phyloP scores from a whole-genome alignment of 2,113 vertebrate species.

The Sphaerodactylus townsendi region DNA sequence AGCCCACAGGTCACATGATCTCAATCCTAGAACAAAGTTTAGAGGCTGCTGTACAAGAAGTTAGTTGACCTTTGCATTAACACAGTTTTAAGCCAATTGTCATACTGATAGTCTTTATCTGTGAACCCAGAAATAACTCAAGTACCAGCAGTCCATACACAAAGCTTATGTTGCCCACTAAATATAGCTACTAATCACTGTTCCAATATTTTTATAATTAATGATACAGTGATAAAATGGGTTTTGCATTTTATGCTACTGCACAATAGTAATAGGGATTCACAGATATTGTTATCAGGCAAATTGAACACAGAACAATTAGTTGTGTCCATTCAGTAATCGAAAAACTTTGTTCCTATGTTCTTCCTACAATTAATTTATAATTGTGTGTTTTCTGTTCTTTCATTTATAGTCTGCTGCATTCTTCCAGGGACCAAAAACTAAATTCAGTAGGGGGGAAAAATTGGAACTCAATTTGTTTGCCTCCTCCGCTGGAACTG shows the following conservation, averaged over 20 bases:
- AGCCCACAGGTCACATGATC: too few species aligned
- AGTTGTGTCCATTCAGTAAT: not conserved
- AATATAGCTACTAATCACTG: not conserved
- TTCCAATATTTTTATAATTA: not conserved
- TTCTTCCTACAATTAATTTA: slow-evolving; percentile 2
- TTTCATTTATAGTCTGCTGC: not conserved
- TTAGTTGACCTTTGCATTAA: too few species aligned
- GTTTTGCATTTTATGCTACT: not conserved
- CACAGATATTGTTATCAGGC: not conserved
- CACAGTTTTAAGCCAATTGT: too few species aligned
- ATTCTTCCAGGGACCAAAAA: not conserved
- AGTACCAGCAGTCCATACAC: too few species aligned
- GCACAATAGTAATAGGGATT: not conserved
- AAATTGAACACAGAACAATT: not conserved
- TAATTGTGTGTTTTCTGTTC: not conserved
- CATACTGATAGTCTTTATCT: too few species aligned
- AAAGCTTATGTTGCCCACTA: too few species aligned
- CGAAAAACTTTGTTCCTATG: not conserved
- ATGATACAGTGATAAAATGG: not conserved
- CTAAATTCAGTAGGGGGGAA: slow-evolving; percentile 6
- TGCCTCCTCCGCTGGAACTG: not conserved
- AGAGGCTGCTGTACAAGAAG: too few species aligned
- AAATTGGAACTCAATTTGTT: slow-evolving; percentile 2
- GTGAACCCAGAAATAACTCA: too few species aligned
- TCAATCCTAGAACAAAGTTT: too few species aligned